phyloP scores from a whole-genome alignment of 2,113 vertebrate species.

The Theristicus caerulescens region DNA sequence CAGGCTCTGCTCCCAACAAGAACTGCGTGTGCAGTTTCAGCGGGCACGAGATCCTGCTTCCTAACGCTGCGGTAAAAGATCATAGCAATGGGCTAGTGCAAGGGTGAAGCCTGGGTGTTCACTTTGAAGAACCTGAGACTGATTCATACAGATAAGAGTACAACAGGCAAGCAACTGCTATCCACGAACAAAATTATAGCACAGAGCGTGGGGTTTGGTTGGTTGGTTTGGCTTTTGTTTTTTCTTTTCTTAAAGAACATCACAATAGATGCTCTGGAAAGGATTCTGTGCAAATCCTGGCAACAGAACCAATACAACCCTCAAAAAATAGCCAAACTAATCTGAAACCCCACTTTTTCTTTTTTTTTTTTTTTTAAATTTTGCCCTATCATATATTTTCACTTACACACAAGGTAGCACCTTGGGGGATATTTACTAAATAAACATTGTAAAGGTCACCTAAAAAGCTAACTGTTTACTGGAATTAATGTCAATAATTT shows the following conservation, averaged over 20 bases:
- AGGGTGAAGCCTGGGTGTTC: neutral
- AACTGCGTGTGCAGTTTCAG: neutral
- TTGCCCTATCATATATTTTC: neutral
- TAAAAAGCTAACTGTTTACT: neutral
- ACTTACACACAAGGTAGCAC: neutral
- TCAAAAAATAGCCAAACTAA: neutral
- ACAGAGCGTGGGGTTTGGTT: fast-evolving
- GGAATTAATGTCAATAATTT: neutral
- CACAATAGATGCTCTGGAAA: neutral
- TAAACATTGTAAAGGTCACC: neutral
- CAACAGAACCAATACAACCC: neutral
- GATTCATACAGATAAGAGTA: neutral
- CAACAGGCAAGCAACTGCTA: neutral
- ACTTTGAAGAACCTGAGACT: neutral
- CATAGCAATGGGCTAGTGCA: fast-evolving
- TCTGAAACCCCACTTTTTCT: neutral
- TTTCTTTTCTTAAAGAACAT: neutral
- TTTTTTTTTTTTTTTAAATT: neutral
- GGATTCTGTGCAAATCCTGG: neutral
- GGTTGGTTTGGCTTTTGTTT: neutral
- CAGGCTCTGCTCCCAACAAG: neutral
- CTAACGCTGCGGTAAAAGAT: fast-evolving
- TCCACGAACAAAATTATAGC: neutral
- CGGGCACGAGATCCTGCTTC: neutral
- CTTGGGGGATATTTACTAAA: neutral